Conservation (phyloP, 2,888 invertebrate genomes). For the Drosophila mulleri region DNA sequence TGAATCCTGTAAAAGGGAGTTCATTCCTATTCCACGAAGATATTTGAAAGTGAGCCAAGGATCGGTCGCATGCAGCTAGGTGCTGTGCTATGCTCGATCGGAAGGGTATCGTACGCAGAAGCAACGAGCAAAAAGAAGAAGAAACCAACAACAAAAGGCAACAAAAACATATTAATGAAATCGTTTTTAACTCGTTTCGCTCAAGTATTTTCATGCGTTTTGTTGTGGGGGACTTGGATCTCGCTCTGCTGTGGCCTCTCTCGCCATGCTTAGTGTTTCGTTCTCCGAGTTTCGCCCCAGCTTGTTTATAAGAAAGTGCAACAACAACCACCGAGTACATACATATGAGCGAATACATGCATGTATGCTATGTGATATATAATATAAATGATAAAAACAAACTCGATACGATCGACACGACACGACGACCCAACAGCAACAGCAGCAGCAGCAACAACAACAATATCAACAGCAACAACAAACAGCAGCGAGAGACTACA, state of each 20-base stretch:
- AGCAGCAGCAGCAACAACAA: not conserved
- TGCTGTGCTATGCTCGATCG: not conserved
- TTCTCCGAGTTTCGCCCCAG: constrained; percentile 31
- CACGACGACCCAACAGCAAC: constrained; percentile 11
- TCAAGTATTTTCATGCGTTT: constrained; percentile 73
- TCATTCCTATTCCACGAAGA: too few species aligned
- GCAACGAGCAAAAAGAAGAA: constrained; percentile 36
- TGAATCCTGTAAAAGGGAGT: not conserved
- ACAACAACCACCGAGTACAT: constrained; percentile 63
- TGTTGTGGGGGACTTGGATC: constrained; percentile 26
- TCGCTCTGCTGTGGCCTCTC: constrained; percentile 19
- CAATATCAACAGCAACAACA: not conserved
- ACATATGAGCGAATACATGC: constrained; percentile 14
- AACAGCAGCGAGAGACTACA: constrained; percentile 29
- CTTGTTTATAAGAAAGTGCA: constrained; percentile 74
- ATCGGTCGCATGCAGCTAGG: not conserved
- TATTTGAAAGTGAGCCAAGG: not conserved
- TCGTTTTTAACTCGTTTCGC: constrained; percentile 80
- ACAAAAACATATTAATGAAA: constrained; percentile 75
- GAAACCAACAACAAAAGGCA: constrained; percentile 53
- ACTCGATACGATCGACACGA: constrained; percentile 65
- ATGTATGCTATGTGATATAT: constrained; percentile 16
- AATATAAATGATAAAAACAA: constrained; percentile 67
- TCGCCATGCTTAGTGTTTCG: constrained; percentile 5
- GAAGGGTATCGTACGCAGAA: constrained; percentile 38